Conservation (phyloP, 2,113 vertebrate species). For the Sapayoa aenigma region DNA sequence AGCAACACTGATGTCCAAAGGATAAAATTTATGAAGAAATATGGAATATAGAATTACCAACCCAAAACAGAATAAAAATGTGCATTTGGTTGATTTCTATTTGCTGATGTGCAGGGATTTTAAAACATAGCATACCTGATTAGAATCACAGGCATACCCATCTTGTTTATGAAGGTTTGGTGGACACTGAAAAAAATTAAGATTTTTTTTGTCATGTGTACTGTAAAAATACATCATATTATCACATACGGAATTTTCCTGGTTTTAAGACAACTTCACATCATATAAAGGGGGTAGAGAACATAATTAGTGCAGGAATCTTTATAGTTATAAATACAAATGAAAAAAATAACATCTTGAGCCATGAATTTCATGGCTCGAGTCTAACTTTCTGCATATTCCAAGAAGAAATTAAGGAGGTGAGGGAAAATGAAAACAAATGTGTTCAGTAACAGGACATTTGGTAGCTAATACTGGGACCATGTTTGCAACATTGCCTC, state of each 20-base stretch:
- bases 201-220: neutral
- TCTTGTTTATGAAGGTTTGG: constrained; percentile 98
- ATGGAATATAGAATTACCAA: neutral
- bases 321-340: neutral
- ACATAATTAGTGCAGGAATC: neutral
- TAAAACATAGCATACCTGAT: constrained; percentile 79
- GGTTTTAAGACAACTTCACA: neutral
- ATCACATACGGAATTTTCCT: neutral
- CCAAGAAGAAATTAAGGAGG: neutral
- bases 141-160: constrained; percentile 89
- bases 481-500: neutral
- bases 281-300: neutral
- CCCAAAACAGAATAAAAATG: neutral
- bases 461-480: neutral
- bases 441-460: neutral
- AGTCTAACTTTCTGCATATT: neutral
- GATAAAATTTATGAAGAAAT: neutral
- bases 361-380: neutral
- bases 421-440: neutral
- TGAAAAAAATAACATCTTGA: neutral
- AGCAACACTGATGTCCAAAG: neutral
- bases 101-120: neutral
- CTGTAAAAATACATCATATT: neutral
- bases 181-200: constrained; percentile 83
- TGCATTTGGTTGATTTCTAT: neutral